Conservation (phyloP, 2,888 invertebrate genomes). For the Phortica okadai region DNA sequence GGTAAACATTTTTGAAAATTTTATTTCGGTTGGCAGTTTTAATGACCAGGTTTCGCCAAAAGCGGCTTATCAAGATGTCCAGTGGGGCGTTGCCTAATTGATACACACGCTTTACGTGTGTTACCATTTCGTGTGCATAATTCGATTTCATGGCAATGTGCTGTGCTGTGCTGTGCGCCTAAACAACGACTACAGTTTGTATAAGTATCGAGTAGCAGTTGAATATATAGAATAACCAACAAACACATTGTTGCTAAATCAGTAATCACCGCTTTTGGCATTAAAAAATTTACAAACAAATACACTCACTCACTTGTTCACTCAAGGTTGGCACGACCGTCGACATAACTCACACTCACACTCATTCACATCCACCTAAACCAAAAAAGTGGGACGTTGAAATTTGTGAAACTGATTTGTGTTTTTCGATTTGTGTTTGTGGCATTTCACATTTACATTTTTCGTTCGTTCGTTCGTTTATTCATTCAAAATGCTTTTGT, state of each 20-base stretch:
- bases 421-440: constrained; percentile 40
- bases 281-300: constrained; percentile 34
- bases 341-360: neutral
- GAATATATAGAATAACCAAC: constrained; percentile 62
- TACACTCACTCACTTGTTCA: neutral
- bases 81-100: constrained; percentile 36
- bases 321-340: constrained; percentile 4
- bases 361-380: neutral
- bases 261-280: constrained; percentile 49
- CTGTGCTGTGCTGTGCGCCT: neutral
- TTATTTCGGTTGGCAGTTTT: constrained; percentile 52
- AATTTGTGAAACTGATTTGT: constrained; percentile 32
- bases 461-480: neutral
- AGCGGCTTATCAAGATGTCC: constrained; percentile 61
- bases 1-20: constrained; percentile 49
- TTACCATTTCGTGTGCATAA: constrained; percentile 20
- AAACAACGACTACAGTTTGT: neutral
- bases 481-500: neutral
- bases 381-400: neutral
- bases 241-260: constrained; percentile 69
- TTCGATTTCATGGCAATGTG: constrained; percentile 18
- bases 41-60: constrained; percentile 15
- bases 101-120: constrained; percentile 1
- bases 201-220: constrained; percentile 43
- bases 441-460: constrained; percentile 20